These are phyloP conservation scores for Misgurnus anguillicaudatus DNA, from an alignment of 2,113 vertebrate genomes.

Conservation along the genomic window DNA sequence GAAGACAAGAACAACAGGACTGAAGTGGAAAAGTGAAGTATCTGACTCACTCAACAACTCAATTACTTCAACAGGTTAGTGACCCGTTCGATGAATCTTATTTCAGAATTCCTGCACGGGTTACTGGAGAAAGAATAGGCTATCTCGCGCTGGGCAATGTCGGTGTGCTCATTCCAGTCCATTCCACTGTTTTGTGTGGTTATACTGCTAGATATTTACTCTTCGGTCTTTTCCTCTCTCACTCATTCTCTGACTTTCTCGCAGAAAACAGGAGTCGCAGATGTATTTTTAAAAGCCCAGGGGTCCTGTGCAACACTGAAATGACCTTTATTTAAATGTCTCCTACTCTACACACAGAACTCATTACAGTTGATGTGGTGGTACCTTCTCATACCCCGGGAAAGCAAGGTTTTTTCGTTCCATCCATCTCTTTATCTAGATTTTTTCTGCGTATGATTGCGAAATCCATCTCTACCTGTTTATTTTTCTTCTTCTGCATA, in stretches of 20 bases:
- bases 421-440: neutral
- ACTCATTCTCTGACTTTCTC: neutral
- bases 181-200: conserved; percentile 69
- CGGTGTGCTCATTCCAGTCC: conserved; percentile 62
- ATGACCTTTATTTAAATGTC: conserved; percentile 83
- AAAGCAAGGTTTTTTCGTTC: neutral
- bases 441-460: neutral
- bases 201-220: conserved; percentile 72
- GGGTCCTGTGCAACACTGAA: conserved; percentile 70
- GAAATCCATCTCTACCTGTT: conserved; percentile 1
- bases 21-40: neutral
- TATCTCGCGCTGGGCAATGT: neutral
- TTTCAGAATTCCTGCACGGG: conserved; percentile 23
- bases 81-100: conserved; percentile 34
- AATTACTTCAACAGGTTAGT: conserved; percentile 21
- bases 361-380: conserved; percentile 74
- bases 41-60: conserved; percentile 23
- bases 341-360: conserved; percentile 71
- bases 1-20: neutral
- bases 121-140: conserved; percentile 22
- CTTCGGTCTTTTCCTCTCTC: conserved; percentile 42
- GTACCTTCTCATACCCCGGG: conserved; percentile 65
- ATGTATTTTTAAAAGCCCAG: conserved; percentile 76
- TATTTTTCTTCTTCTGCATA: neutral
- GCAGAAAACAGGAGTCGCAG: conserved; percentile 58